Evolutionary conservation across 1,140 invertebrate genomes (phyloP), one percentile per base, ranked within the genome.

Genomic region (Penaeus vannamei): DNA sequence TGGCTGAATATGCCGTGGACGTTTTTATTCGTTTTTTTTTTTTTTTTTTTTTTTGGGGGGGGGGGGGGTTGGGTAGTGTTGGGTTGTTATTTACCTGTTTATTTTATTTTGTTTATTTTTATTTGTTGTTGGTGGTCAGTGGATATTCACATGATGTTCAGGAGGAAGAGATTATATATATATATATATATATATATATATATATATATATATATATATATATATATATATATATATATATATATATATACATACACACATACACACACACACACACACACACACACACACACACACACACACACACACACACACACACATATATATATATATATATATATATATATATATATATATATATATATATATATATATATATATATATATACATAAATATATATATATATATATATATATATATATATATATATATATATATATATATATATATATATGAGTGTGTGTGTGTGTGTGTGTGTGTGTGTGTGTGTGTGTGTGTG

Each of bases 381-480:
- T 76, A 76, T 36, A 76, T 32, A 76, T 76, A 76, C 32, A 76
- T 32, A 76, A 10, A 76, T 76, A 36, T 76, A 76, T 76, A 76
- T 29, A 76, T 29, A 76, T 32, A 76, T 76, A 76, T 76, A 76
- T 76, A 76, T 76, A 76, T 29, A 76, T 76, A 76, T 76, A 76
- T 76, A 76, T 76, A 76, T 76, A 76, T 76, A 76, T 76, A 76
- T 29, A 76, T 76, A 76, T 76, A 76, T 76, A 76, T 76, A 76
- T 76, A 76, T 76, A 76, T 76, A 76, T 76, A 29, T 76, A 32
- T 36, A 76, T 76, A 76, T 12, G 14, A 14, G 14, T 17, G 14
- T 53, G 2, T 53, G 2, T 53, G 2, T 53, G 14, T 53, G 14
- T 12, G 14, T 53, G 14, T 53, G 14, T 53, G 14, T 53, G 14